A percentile compares a stretch with the other conserved stretches of the same genome.
These are phyloP conservation scores for Lerema accius DNA, from an alignment of 1,140 invertebrate species.

Conservation along the genomic window DNA sequence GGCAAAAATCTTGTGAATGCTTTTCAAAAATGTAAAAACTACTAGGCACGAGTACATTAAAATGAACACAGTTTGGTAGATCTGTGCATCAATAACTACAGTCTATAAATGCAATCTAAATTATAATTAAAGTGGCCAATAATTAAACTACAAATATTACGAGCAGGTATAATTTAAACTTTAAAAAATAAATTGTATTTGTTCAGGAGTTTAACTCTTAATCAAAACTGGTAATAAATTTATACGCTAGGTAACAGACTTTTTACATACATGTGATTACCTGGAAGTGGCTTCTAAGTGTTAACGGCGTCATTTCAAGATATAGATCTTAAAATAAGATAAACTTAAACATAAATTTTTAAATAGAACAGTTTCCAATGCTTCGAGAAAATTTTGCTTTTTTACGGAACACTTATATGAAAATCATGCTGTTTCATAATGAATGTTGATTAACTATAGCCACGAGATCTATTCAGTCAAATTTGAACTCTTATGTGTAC, in stretches of 20 bases:
- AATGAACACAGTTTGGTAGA: conserved; percentile 70
- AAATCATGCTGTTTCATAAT: background rate
- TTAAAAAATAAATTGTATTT: too few relatives aligned
- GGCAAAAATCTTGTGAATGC: conserved; percentile 22
- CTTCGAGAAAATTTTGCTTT: too few relatives aligned
- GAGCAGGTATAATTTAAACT: background rate
- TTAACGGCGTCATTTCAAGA: too few relatives aligned
- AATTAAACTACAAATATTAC: conserved; percentile 6
- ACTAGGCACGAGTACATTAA: conserved; percentile 33
- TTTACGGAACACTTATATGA: too few relatives aligned
- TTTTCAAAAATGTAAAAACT: background rate
- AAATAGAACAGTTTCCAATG: too few relatives aligned
- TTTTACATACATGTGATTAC: too few relatives aligned
- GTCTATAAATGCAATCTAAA: conserved; percentile 63
- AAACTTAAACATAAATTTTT: conserved; percentile 6
- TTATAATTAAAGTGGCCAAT: conserved; percentile 34
- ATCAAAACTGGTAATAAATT: too few relatives aligned
- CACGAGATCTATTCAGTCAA: background rate
- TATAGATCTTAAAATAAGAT: too few relatives aligned
- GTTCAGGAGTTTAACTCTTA: background rate
- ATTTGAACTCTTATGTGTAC: background rate
- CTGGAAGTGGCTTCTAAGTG: too few relatives aligned
- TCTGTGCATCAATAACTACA: conserved; percentile 57
- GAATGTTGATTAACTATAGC: background rate
- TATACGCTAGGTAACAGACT: too few relatives aligned